A percentile compares a stretch with the other conserved stretches of the same genome.
These are phyloP conservation scores for Torymus auratus DNA, from an alignment of 2,888 invertebrate genomes.

Conservation along the genomic window DNA sequence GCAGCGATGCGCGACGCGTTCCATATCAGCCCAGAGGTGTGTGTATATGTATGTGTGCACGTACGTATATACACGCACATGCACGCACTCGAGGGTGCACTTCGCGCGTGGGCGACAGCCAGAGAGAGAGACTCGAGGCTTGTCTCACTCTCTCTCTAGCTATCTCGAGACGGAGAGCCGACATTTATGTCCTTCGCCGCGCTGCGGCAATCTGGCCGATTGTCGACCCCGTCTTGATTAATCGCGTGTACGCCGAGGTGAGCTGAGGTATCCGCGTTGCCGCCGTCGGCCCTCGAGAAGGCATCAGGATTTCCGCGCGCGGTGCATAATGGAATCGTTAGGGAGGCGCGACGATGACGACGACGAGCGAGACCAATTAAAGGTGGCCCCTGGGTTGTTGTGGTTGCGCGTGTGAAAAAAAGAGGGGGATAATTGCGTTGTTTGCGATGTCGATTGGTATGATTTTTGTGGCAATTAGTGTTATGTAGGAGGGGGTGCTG, in stretches of 20 bases:
- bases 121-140: background rate
- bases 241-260: constrained; percentile 21
- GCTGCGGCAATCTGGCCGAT: constrained; percentile 33
- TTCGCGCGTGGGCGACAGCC: background rate
- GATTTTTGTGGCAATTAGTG: too few relatives aligned
- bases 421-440: too few relatives aligned
- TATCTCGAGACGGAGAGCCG: constrained; percentile 31
- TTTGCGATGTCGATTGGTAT: too few relatives aligned
- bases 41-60: background rate
- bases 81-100: constrained; percentile 9
- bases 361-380: constrained; percentile 5
- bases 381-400: background rate
- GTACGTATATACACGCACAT: background rate
- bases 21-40: too few relatives aligned
- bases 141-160: background rate
- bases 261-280: background rate
- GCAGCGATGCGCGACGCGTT: constrained; percentile 6
- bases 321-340: constrained; percentile 34
- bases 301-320: constrained; percentile 32
- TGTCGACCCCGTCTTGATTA: constrained; percentile 40
- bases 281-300: too few relatives aligned
- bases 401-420: too few relatives aligned
- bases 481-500: too few relatives aligned
- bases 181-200: constrained; percentile 39
- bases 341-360: background rate